Conservation (phyloP, 2,888 invertebrate genomes). For the Orchesellides sinensis region DNA sequence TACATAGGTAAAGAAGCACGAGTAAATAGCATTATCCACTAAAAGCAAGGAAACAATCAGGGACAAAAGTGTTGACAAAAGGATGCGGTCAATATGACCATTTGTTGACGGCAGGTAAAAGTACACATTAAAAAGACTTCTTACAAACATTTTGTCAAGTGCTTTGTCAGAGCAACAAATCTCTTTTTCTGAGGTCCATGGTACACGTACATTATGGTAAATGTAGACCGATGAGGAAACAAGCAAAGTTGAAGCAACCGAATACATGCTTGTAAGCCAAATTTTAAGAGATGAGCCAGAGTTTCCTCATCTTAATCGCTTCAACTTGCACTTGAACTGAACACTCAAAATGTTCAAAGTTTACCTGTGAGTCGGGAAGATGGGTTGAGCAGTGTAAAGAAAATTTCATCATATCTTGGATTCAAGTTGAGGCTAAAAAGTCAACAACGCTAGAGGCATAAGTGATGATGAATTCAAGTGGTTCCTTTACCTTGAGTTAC, state of each 20-base stretch:
- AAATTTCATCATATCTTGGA: background rate
- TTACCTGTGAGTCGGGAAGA: background rate
- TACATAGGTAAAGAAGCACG: constrained; percentile 29
- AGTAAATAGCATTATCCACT: constrained; percentile 40
- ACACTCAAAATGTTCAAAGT: constrained; percentile 25
- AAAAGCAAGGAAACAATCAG: constrained; percentile 65
- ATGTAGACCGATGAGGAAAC: background rate
- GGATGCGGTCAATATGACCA: constrained; percentile 65
- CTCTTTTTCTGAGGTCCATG: background rate
- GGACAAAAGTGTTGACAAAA: constrained; percentile 68
- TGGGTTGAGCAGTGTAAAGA: too few species aligned
- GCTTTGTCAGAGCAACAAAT: too few species aligned
- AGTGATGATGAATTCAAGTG: constrained; percentile 52
- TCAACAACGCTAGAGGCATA: constrained; percentile 57
- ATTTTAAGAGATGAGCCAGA: constrained; percentile 6
- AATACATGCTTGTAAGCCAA: constrained; percentile 38
- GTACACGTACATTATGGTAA: background rate
- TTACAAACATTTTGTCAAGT: constrained; percentile 22
- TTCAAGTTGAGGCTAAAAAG: constrained; percentile 60
- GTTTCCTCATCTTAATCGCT: constrained; percentile 42
- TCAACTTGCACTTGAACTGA: constrained; percentile 48
- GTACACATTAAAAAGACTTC: constrained; percentile 9
- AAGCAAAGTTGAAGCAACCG: background rate
- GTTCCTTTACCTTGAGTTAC: constrained; percentile 49
- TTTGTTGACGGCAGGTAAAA: constrained; percentile 47